Conservation (phyloP, 2,888 invertebrate genomes). For the Chloroclystis v-ata region DNA sequence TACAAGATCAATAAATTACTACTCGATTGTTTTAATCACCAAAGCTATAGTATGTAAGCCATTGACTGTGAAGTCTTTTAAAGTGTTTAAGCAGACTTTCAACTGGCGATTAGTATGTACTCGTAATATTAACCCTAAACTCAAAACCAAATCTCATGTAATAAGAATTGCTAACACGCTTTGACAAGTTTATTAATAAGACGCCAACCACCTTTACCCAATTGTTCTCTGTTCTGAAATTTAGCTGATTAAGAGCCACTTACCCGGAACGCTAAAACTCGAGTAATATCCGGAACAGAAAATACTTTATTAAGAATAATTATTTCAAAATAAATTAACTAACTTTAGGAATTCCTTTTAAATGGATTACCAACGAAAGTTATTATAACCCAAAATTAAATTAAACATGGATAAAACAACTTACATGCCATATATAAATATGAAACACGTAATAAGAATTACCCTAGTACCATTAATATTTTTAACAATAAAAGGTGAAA, state of each 20-base stretch:
- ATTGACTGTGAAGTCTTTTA: too few relatives aligned
- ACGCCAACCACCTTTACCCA: neutral
- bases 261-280: neutral
- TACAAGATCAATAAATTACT: too few relatives aligned
- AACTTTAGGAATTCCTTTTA: neutral
- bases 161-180: neutral
- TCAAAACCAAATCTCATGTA: neutral
- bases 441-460: neutral
- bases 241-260: neutral
- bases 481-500: neutral
- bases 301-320: neutral
- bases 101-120: neutral
- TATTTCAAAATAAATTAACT: too few relatives aligned
- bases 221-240: neutral
- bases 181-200: neutral
- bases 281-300: neutral
- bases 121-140: too few relatives aligned
- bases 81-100: too few relatives aligned
- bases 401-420: neutral
- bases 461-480: neutral
- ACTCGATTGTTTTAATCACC: too few relatives aligned
- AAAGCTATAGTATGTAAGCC: too few relatives aligned
- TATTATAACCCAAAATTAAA: neutral
- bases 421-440: neutral
- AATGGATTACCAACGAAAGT: neutral